A percentile compares a stretch with the other conserved stretches of the same genome.
Conservation (phyloP, 2,797 vertebrate genomes). For the Pipistrellus nathusii region DNA sequence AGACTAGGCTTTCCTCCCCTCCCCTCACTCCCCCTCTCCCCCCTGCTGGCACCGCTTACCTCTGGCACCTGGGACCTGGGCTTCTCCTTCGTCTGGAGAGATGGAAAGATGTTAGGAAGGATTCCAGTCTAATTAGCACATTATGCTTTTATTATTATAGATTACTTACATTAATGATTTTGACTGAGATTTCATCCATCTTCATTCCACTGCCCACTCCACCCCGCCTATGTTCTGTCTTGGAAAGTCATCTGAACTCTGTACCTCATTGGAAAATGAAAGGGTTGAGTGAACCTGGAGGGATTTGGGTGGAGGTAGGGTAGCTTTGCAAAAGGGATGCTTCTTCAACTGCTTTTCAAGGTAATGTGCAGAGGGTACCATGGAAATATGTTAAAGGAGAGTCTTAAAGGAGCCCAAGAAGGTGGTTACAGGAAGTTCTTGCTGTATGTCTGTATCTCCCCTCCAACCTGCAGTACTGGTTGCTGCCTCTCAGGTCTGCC, state of each 20-base stretch:
- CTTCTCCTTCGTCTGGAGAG: too few relatives aligned
- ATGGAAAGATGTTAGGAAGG: too few relatives aligned
- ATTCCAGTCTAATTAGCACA: too few relatives aligned
- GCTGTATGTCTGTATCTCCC: background rate
- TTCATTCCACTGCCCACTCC: background rate
- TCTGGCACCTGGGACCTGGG: too few relatives aligned
- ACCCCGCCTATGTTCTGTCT: background rate
- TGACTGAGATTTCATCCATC: background rate
- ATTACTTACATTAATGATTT: background rate
- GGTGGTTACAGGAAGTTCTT: background rate
- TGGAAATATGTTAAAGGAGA: background rate
- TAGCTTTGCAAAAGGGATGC: background rate
- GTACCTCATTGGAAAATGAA: background rate
- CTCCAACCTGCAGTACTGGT: background rate
- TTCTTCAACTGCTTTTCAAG: background rate
- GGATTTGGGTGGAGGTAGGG: background rate
- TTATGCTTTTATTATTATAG: too few relatives aligned
- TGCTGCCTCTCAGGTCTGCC: rapidly evolving
- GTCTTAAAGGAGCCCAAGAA: background rate
- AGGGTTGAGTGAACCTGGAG: background rate
- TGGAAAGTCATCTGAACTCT: background rate
- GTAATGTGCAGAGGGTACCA: background rate
- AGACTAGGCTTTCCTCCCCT: too few relatives aligned
- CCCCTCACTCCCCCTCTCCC: too few relatives aligned
- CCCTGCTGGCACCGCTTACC: too few relatives aligned